phyloP scores from a whole-genome alignment of 2,113 vertebrate genomes.

The Alectura lathami region DNA sequence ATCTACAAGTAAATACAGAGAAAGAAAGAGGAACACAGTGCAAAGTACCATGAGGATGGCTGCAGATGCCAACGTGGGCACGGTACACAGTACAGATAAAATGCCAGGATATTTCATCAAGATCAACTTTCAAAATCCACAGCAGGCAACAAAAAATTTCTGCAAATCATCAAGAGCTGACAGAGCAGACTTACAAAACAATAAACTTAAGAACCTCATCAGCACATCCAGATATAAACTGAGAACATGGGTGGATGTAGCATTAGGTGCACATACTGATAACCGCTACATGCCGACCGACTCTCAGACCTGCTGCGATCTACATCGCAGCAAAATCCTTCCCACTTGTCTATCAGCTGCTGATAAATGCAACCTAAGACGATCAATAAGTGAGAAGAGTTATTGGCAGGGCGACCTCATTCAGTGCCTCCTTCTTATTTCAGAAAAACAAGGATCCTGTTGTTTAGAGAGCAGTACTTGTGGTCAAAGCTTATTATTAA shows the following conservation, averaged over 20 bases:
- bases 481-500: neutral
- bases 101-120: neutral
- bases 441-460: neutral
- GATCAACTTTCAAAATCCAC: neutral
- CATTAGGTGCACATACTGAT: neutral
- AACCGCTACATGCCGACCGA: neutral
- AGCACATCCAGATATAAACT: neutral
- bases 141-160: neutral
- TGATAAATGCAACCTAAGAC: neutral
- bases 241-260: neutral
- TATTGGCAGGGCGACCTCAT: neutral
- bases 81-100: neutral
- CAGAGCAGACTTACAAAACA: neutral
- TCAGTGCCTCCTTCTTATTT: neutral
- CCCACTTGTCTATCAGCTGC: neutral
- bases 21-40: neutral
- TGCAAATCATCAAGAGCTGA: neutral
- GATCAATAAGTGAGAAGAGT: neutral
- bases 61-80: neutral
- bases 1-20: constrained; percentile 17
- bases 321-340: neutral
- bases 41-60: neutral
- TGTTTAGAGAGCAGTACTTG: neutral
- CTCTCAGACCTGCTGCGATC: neutral
- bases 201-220: neutral